phyloP scores from a whole-genome alignment of 2,113 vertebrate genomes.

The Vicugna pacos region DNA sequence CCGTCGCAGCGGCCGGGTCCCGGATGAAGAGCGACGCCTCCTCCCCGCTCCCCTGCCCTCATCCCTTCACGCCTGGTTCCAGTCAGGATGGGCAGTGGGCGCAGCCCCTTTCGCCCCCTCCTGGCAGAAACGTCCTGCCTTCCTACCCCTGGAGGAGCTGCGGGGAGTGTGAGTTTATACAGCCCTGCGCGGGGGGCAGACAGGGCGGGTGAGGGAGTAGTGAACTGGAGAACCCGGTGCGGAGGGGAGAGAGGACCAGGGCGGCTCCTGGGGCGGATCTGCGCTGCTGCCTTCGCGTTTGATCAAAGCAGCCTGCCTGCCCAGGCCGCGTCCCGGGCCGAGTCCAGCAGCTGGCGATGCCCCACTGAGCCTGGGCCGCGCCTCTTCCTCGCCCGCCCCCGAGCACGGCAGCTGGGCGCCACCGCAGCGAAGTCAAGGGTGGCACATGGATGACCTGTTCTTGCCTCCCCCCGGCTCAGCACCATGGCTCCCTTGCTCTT shows the following conservation, averaged over 20 bases:
- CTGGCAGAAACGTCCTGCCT: background rate
- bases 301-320: too few relatives aligned
- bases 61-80: background rate
- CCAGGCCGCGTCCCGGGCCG: background rate
- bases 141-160: background rate
- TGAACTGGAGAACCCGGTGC: background rate
- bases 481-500: fast-evolving
- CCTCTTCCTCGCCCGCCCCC: too few relatives aligned
- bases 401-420: background rate
- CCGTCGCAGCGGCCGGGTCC: fast-evolving
- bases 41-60: background rate
- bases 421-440: fast-evolving
- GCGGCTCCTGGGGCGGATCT: background rate
- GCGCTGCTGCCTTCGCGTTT: background rate
- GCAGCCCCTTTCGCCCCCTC: background rate
- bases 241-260: background rate
- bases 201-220: fast-evolving
- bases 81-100: background rate
- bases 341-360: too few relatives aligned
- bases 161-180: too few relatives aligned
- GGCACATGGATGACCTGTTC: fast-evolving
- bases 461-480: fast-evolving
- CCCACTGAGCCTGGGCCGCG: fast-evolving
- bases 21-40: background rate
- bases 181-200: background rate